Base-by-base conservation (phyloP, 2,888 invertebrate genomes). In the Arrhopalites spinosus region DNA sequence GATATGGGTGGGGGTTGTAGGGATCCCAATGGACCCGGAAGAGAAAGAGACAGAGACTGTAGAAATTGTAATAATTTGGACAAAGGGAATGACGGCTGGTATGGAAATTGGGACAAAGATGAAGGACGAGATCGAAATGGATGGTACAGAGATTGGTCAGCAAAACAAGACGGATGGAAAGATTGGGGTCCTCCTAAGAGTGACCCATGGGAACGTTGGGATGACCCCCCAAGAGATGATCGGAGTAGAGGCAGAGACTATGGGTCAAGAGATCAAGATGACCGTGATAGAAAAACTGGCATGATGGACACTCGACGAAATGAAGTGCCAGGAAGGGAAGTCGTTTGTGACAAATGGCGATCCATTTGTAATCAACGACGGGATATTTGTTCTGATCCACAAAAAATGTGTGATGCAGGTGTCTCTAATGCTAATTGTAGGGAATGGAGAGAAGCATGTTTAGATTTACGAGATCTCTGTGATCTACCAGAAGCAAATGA, bases 341-440 rank as follows among this genome's bases (percentile, higher is more conserved):
- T 7, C 20, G 47, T 68, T 0, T 68, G 67, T 68, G 23, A 20
- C 25, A 20, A 47, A 47, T 68, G 67, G 67, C 20, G 23, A 23
- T 23, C 25, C 2, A 36, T n/a, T 23, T 68, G 67, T 27, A 68
- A 68, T 25, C 23, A 23, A 2, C 23, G 45, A 7, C 67, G 36
- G 20, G 67, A 68, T n/a, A 68, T 68, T 47, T 68, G 67, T 68
- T 23, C 67, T 1, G 67, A 68, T 25, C 47, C 45, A 8, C 11
- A 36, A 17, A 13, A 47, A 47, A 20, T 23, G 25, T 68, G 67
- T 47, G 47, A 45, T 1, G n/a, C n/a, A 2, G 67, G 67, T 5
- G 27, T 68, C 11, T 47, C 67, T n/a, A 27, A 20, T 11, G 67
- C 43, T 1, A 47, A 45, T 1, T 68, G 67, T 47, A 45, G 47